Evolutionary conservation across 1,140 invertebrate species (phyloP).

Genomic region (Aradophagus sp.): DNA sequence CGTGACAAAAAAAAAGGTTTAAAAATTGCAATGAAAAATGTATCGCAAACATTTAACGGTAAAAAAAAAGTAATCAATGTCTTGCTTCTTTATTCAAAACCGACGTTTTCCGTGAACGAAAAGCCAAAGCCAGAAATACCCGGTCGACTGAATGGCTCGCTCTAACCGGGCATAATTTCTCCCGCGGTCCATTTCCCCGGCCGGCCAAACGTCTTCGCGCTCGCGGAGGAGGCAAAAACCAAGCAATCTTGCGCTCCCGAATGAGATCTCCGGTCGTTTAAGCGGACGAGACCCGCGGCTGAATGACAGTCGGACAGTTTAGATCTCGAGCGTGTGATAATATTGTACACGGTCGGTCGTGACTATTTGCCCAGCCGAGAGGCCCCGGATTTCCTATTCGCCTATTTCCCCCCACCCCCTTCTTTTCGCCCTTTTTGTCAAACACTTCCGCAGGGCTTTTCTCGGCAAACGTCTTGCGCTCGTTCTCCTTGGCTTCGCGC

Average conservation of each 20-base stretch:
- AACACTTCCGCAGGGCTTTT: no score
- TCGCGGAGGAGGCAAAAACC: slow-evolving; percentile 39
- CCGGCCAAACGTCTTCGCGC: neutral
- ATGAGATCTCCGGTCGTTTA: slow-evolving; percentile 54
- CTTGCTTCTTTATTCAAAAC: no score
- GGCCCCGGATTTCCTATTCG: slow-evolving; percentile 1
- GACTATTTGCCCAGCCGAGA: slow-evolving; percentile 45
- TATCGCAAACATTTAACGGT: no score
- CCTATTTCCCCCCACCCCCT: neutral
- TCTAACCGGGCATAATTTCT: slow-evolving; percentile 32
- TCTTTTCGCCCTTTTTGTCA: no score
- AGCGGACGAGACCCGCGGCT: slow-evolving; percentile 46
- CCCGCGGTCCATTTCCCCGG: slow-evolving; percentile 22
- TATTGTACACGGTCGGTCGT: slow-evolving; percentile 41
- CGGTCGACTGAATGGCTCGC: no score
- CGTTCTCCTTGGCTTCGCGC: slow-evolving; percentile 29
- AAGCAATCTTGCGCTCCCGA: slow-evolving; percentile 49
- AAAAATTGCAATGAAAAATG: no score
- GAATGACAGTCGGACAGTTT: slow-evolving; percentile 57
- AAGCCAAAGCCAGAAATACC: no score
- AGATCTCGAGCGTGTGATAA: slow-evolving; percentile 53
- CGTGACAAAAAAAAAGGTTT: no score
- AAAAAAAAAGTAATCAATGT: no score
- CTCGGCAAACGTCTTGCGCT: neutral
- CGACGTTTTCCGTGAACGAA: no score